phyloP scores from a whole-genome alignment of 2,888 invertebrate genomes.

The Oeneis ivallda region DNA sequence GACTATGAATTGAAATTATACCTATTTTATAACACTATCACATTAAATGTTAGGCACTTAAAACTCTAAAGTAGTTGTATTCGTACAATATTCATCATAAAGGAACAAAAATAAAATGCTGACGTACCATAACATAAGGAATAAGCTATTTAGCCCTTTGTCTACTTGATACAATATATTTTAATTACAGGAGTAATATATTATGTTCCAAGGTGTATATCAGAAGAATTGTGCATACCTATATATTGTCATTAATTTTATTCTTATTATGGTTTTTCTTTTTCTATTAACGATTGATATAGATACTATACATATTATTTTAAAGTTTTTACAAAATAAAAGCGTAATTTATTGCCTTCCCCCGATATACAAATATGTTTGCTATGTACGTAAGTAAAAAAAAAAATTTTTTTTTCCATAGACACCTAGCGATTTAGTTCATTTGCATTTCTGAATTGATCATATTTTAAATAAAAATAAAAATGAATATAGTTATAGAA shows the following conservation, averaged over 20 bases:
- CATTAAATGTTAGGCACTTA: slow-evolving; percentile 62
- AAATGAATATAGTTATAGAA: background rate
- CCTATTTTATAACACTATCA: slow-evolving; percentile 73
- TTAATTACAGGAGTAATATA: slow-evolving; percentile 25
- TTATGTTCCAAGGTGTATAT: slow-evolving; percentile 37
- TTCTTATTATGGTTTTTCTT: slow-evolving; percentile 21
- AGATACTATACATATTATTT: slow-evolving; percentile 40
- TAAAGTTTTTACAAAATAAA: slow-evolving; percentile 72
- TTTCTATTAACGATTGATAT: slow-evolving; percentile 34
- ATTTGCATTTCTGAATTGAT: background rate
- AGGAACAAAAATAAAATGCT: slow-evolving; percentile 62
- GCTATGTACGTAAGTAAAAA: slow-evolving; percentile 11
- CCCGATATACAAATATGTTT: slow-evolving; percentile 69
- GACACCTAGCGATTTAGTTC: slow-evolving; percentile 1
- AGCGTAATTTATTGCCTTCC: slow-evolving; percentile 88
- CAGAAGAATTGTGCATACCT: slow-evolving; percentile 32
- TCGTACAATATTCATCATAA: slow-evolving; percentile 56
- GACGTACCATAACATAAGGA: slow-evolving; percentile 43
- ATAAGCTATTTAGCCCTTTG: slow-evolving; percentile 53
- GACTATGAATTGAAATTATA: slow-evolving; percentile 76
- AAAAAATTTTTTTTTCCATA: slow-evolving; percentile 18
- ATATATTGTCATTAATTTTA: slow-evolving; percentile 29
- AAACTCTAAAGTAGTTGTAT: slow-evolving; percentile 52
- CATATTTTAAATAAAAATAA: background rate
- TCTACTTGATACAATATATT: slow-evolving; percentile 43